Percentiles rank a stretch among this genome's conserved stretches.
phyloP scores from a whole-genome alignment of 2,797 vertebrate genomes.

The Spheniscus humboldti region DNA sequence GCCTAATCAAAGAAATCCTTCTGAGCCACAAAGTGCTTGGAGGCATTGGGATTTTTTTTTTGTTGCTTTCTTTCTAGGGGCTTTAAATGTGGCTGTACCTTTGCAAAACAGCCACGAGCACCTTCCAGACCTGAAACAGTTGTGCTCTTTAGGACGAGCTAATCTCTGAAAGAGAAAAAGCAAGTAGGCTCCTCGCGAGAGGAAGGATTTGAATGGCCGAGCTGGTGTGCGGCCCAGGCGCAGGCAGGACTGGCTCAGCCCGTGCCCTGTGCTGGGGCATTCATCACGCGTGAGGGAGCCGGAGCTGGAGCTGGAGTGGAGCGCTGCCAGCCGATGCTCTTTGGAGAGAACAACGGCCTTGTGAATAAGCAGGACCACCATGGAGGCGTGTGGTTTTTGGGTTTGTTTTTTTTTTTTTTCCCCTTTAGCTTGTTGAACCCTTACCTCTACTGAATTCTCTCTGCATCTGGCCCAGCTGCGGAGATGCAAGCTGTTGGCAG shows the following conservation, averaged over 20 bases:
- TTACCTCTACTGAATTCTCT: background rate
- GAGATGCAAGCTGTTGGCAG: background rate
- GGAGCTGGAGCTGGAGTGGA: background rate
- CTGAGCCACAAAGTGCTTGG: background rate
- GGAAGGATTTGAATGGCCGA: background rate
- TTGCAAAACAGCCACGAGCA: background rate
- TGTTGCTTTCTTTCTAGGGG: background rate
- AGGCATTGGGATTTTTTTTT: background rate
- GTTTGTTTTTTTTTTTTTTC: background rate
- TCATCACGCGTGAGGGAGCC: fast-evolving
- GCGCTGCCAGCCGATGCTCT: background rate
- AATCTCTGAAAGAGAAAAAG: background rate
- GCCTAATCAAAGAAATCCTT: background rate
- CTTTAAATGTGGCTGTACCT: background rate
- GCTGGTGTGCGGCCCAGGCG: background rate
- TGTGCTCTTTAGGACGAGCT: background rate
- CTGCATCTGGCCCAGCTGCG: background rate
- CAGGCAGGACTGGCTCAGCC: background rate
- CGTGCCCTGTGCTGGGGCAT: fast-evolving
- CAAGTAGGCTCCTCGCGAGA: fast-evolving
- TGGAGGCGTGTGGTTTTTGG: background rate
- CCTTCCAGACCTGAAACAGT: background rate
- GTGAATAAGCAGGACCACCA: background rate
- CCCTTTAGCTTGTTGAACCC: background rate
- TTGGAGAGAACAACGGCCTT: background rate